Evolutionary conservation across 2,797 vertebrate genomes (phyloP).

Genomic region (Australoheros facetus): DNA sequence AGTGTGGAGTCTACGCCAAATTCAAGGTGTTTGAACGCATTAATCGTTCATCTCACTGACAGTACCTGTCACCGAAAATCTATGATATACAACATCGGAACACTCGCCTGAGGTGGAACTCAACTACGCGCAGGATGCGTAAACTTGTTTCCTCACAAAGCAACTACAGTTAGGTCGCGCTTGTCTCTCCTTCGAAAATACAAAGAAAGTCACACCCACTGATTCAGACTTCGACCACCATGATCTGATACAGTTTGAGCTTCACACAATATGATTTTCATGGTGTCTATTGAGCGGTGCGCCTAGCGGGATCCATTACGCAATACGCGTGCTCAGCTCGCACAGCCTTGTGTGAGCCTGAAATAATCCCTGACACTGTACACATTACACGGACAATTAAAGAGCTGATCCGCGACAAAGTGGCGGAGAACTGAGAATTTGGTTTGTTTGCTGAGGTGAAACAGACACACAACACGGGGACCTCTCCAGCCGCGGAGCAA

Average conservation of each 20-base stretch:
- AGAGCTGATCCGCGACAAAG: slow-evolving; percentile 7
- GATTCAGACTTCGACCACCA: background rate
- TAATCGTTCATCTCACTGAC: background rate
- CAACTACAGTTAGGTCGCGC: background rate
- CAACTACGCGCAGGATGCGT: background rate
- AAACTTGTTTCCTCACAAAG: slow-evolving; percentile 14
- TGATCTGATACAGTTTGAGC: background rate
- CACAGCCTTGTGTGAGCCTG: background rate
- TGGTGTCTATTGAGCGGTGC: background rate
- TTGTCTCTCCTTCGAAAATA: background rate
- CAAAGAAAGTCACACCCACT: slow-evolving; percentile 28
- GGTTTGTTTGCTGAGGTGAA: background rate
- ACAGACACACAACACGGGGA: background rate
- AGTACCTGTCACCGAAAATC: background rate
- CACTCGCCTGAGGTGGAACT: background rate
- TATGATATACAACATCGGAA: background rate
- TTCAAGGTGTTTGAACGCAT: background rate
- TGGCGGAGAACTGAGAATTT: background rate
- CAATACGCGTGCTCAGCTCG: slow-evolving; percentile 44
- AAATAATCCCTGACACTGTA: slow-evolving; percentile 27
- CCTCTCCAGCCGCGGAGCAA: background rate
- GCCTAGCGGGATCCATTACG: slow-evolving; percentile 45
- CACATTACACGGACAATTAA: slow-evolving; percentile 5
- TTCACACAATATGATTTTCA: background rate
- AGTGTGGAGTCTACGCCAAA: background rate